Percentiles rank a stretch among this genome's conserved stretches.
Evolutionary conservation across 2,113 vertebrate genomes (phyloP).

Genomic region (Sigmodon hispidus): DNA sequence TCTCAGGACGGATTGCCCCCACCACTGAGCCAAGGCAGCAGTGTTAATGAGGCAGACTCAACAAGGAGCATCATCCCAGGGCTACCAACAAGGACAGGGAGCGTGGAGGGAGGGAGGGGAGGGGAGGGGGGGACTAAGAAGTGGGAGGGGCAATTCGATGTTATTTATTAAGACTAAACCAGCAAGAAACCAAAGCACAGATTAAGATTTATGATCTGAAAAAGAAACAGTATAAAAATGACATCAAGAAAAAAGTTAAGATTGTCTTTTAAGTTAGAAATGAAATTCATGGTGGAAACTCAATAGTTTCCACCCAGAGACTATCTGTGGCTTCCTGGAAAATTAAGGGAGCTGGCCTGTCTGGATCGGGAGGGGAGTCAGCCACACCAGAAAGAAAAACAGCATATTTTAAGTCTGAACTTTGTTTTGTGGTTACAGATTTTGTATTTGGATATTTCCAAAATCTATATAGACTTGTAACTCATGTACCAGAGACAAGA

Average conservation of each 20-base stretch:
- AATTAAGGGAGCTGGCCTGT: background rate
- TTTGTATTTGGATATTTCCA: constrained; percentile 59
- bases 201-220: constrained; percentile 45
- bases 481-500: constrained; percentile 54
- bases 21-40: constrained; percentile 90
- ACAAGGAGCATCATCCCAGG: constrained; percentile 93
- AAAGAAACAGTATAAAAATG: constrained; percentile 43
- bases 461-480: constrained; percentile 30
- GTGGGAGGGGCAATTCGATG: rapidly evolving
- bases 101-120: constrained; percentile 71
- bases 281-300: constrained; percentile 43
- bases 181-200: constrained; percentile 58
- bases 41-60: constrained; percentile 95
- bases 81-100: constrained; percentile 83
- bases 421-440: constrained; percentile 8
- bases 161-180: constrained; percentile 39
- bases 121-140: background rate
- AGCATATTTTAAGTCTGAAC: constrained; percentile 46
- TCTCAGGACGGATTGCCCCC: constrained; percentile 92
- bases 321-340: constrained; percentile 56
- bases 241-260: constrained; percentile 1
- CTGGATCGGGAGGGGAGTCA: background rate
- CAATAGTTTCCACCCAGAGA: constrained; percentile 42
- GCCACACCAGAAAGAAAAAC: background rate
- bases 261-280: constrained; percentile 46